These are phyloP conservation scores for Drosophila pseudotalamancana DNA, from an alignment of 2,888 invertebrate species.

Conservation along the genomic window DNA sequence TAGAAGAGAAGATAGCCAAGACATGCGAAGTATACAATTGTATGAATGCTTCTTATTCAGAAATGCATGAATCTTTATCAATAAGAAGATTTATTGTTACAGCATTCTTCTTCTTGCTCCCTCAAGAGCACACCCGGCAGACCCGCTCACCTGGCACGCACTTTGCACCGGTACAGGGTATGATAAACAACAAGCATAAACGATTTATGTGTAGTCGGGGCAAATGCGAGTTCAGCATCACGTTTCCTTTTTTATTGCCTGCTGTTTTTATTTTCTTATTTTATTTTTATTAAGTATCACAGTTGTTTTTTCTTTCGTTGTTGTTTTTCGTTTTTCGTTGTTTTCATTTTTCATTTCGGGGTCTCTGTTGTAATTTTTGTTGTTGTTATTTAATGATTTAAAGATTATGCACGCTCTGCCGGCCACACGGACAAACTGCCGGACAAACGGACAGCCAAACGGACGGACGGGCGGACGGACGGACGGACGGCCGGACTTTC, in stretches of 20 bases:
- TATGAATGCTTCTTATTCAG: too few species aligned
- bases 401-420: slow-evolving; percentile 74
- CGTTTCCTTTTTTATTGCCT: slow-evolving; percentile 75
- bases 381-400: slow-evolving; percentile 77
- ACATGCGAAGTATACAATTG: too few species aligned
- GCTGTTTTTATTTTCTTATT: slow-evolving; percentile 31
- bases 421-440: slow-evolving; percentile 28
- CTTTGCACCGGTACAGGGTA: slow-evolving; percentile 3
- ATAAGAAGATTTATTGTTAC: too few species aligned
- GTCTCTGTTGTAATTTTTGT: slow-evolving; percentile 42
- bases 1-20: too few species aligned
- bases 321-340: slow-evolving; percentile 35
- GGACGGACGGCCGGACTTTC: slow-evolving; percentile 46
- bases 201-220: slow-evolving; percentile 60
- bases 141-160: background rate
- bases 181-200: slow-evolving; percentile 44
- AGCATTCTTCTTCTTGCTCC: background rate
- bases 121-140: background rate
- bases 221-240: slow-evolving; percentile 70
- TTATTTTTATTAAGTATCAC: slow-evolving; percentile 40
- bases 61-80: too few species aligned
- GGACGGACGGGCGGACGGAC: slow-evolving; percentile 21
- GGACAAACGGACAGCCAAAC: slow-evolving; percentile 20
- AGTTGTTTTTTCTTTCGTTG: slow-evolving; percentile 31
- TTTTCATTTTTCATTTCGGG: slow-evolving; percentile 56